Evolutionary conservation across 2,797 vertebrate species (phyloP), one percentile per base, ranked within the genome.

Genomic region (Jordanella pulchra): DNA sequence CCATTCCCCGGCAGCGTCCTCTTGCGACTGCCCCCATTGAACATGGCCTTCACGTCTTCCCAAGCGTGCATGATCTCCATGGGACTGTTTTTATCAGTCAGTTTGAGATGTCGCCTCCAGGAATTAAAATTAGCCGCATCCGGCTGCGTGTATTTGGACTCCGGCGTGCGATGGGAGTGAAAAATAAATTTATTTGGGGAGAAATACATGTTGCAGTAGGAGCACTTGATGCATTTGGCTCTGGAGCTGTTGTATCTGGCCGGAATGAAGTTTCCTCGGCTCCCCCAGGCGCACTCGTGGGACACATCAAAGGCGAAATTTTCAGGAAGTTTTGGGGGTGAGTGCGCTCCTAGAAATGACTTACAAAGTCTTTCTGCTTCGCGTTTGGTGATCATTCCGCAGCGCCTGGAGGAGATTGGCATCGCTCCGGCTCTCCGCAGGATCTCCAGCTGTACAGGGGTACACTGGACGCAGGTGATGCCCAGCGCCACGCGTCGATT

Each of bases 21-120:
- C 91, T 99, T 99, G 70, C 97, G 96, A 73, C 94, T 98, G 45
- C 97, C 97, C 0, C 97, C 97, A 55, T 99, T 99, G 89, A 99
- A 99, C 97, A 99, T 98, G 89, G 97, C 97, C 91, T 99, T 99
- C 83, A 99, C 97, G 61, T 99, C 97, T 87, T 99, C 97, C 97
- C 97, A 99, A 1, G 97, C 97, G 83, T 97, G 96, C 30, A 93
- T 91, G 66, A 98, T 85, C 0, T 97, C 97, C 0, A 94, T 94
- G 1, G 91, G 77, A 76, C 93, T 86, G 75, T 63, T 87, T 82
- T 97, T 96, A 79, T 97, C 97, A 7, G 94, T 89, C 60, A 98
- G 86, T 83, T 96, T 96, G 32, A 97, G 95, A 76, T 97, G 96
- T 11, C 96, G 93, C 77, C 96, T 94, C 96, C 96, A 97, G 0